Evolutionary conservation across 2,888 invertebrate genomes (phyloP).

Genomic region (Nephrotoma flavescens): DNA sequence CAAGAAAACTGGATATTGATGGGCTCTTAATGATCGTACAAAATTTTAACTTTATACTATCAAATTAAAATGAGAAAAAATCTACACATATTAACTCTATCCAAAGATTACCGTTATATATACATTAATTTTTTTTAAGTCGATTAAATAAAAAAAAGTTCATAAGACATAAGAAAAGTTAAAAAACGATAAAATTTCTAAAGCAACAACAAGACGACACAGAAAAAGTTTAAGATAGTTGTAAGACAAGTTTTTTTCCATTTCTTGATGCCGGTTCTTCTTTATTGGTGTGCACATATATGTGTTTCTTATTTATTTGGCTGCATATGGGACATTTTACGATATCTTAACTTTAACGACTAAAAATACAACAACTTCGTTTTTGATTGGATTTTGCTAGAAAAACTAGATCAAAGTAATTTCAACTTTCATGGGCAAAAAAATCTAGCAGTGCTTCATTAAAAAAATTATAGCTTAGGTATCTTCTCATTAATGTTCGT

Average conservation of each 20-base stretch:
- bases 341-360: background rate
- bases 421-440: too few species aligned
- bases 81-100: background rate
- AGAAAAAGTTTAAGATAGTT: background rate
- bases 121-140: background rate
- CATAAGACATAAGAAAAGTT: background rate
- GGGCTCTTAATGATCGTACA: background rate
- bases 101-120: background rate
- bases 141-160: background rate
- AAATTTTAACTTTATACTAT: background rate
- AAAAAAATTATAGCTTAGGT: too few species aligned
- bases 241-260: background rate
- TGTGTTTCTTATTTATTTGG: background rate
- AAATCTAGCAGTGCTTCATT: too few species aligned
- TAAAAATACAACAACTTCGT: too few species aligned
- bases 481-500: too few species aligned
- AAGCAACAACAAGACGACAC: background rate
- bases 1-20: background rate
- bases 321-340: background rate
- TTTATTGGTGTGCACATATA: too few species aligned
- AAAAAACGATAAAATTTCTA: background rate
- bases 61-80: background rate
- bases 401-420: too few species aligned
- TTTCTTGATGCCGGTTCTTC: background rate
- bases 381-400: too few species aligned